Conservation (phyloP, 2,888 invertebrate species). For the Calameuta pallipes region DNA sequence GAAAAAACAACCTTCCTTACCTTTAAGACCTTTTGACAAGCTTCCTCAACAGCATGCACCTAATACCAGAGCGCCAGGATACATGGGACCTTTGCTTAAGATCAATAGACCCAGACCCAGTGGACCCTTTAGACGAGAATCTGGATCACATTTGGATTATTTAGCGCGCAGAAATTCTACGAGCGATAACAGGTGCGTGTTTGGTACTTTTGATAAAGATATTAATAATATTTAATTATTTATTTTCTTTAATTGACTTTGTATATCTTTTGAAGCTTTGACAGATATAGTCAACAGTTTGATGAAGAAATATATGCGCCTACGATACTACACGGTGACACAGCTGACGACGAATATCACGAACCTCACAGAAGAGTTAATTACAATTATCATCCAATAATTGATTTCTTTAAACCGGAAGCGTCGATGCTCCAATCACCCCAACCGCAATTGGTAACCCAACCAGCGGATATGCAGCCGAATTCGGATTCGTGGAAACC, state of each 20-base stretch:
- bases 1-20: conserved; percentile 49
- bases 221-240: not conserved
- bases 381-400: conserved; percentile 86
- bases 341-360: conserved; percentile 60
- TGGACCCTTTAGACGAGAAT: conserved; percentile 59
- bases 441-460: conserved; percentile 28
- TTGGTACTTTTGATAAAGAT: not conserved
- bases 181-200: not conserved
- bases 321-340: conserved; percentile 49
- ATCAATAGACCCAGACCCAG: conserved; percentile 46
- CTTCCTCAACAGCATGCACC: conserved; percentile 63
- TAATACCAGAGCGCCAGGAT: conserved; percentile 62
- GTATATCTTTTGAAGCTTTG: not conserved
- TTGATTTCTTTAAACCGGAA: conserved; percentile 78
- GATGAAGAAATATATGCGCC: conserved; percentile 46
- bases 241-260: not conserved
- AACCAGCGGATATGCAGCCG: conserved; percentile 27
- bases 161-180: conserved; percentile 37
- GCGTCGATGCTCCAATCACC: conserved; percentile 59
- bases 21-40: conserved; percentile 57
- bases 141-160: conserved; percentile 38
- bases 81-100: conserved; percentile 52
- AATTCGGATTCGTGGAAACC: conserved; percentile 59
- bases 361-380: conserved; percentile 73
- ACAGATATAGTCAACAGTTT: conserved; percentile 50